Conservation (phyloP, 2,888 invertebrate genomes). For the Scaptomyza caliginosa region DNA sequence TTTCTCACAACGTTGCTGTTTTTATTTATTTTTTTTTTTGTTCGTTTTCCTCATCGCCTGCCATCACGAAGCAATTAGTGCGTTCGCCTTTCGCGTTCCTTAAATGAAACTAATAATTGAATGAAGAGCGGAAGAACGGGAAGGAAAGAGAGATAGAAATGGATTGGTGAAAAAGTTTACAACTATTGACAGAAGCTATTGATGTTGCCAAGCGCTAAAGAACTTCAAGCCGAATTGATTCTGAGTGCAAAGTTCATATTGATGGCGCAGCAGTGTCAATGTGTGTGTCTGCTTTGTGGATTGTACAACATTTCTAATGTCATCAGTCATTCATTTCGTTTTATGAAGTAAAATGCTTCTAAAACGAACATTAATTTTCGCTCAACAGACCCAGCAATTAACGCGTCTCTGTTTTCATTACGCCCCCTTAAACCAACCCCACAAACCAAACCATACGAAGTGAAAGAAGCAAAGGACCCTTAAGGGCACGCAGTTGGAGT, state of each 20-base stretch:
- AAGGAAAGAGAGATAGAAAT: neutral
- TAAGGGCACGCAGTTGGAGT: slow-evolving; percentile 40
- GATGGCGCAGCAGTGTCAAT: slow-evolving; percentile 20
- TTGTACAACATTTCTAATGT: slow-evolving; percentile 52
- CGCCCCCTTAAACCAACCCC: neutral
- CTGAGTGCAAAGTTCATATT: slow-evolving; percentile 44
- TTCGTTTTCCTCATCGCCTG: slow-evolving; percentile 1
- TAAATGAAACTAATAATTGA: slow-evolving; percentile 55
- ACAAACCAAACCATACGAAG: too few relatives aligned
- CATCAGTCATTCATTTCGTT: slow-evolving; percentile 75
- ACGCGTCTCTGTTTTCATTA: slow-evolving; percentile 39
- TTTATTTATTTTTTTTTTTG: neutral
- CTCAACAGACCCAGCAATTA: slow-evolving; percentile 53
- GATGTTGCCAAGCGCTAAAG: slow-evolving; percentile 30
- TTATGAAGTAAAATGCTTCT: slow-evolving; percentile 56
- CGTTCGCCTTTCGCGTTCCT: slow-evolving; percentile 7
- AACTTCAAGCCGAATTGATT: neutral
- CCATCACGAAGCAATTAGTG: slow-evolving; percentile 43
- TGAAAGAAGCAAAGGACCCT: neutral
- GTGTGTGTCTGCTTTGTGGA: slow-evolving; percentile 10
- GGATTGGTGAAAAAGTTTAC: slow-evolving; percentile 13
- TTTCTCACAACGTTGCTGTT: slow-evolving; percentile 8
- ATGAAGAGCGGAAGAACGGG: slow-evolving; percentile 26
- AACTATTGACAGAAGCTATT: slow-evolving; percentile 37
- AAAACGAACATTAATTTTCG: slow-evolving; percentile 67